Evolutionary conservation across 2,888 invertebrate genomes (phyloP).

Genomic region (Cosmorhoe ocellata): DNA sequence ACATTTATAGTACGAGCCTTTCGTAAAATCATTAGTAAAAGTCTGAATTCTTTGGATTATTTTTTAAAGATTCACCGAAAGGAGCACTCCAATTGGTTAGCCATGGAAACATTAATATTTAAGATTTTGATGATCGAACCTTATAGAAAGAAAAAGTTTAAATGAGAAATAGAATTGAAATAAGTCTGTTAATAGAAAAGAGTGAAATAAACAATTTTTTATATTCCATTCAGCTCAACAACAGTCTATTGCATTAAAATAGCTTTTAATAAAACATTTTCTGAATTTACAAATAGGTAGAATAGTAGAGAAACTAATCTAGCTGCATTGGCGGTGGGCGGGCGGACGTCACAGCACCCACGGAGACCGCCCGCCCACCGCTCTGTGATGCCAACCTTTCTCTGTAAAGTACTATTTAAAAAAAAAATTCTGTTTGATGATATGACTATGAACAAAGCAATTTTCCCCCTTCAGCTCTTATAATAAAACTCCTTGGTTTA

Average conservation of each 20-base stretch:
- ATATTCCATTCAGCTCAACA: conserved; percentile 8
- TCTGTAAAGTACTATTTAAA: background rate
- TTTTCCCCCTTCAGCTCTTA: no score
- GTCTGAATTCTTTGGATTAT: no score
- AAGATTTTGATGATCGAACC: no score
- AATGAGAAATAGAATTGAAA: no score
- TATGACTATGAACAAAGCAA: background rate
- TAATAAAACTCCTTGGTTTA: no score
- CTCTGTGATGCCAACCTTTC: conserved; percentile 3
- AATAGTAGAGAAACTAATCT: conserved; percentile 36
- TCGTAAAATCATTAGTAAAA: no score
- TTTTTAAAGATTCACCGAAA: no score
- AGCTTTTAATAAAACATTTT: conserved; percentile 29
- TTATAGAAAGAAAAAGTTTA: no score
- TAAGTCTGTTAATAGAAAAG: no score
- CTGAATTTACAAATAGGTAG: conserved; percentile 24
- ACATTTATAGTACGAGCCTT: no score
- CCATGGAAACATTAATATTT: no score
- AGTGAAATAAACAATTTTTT: background rate
- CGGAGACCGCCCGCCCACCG: conserved; percentile 34
- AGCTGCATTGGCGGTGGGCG: conserved; percentile 42
- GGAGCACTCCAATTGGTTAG: no score
- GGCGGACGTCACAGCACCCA: conserved; percentile 39
- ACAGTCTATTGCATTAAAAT: conserved; percentile 19
- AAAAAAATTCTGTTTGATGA: background rate